phyloP scores from a whole-genome alignment of 2,797 vertebrate genomes.

The Nannoperca australis region DNA sequence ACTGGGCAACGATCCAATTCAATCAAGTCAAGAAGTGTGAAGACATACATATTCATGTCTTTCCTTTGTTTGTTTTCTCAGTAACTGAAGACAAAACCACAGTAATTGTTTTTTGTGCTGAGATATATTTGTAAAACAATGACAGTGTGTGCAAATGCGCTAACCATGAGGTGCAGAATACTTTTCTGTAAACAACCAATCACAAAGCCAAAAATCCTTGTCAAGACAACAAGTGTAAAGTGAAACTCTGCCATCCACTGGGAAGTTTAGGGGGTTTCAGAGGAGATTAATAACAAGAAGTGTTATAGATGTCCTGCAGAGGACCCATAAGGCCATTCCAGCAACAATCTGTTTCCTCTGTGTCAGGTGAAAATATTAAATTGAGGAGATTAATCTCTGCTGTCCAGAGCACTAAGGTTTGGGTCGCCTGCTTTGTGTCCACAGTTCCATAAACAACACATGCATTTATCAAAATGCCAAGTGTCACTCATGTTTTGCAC shows the following conservation, averaged over 20 bases:
- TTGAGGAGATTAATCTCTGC: slow-evolving; percentile 73
- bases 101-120: slow-evolving; percentile 57
- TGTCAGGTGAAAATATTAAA: slow-evolving; percentile 79
- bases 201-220: slow-evolving; percentile 48
- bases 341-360: slow-evolving; percentile 74
- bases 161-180: slow-evolving; percentile 31
- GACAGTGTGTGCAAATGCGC: slow-evolving; percentile 60
- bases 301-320: slow-evolving; percentile 70
- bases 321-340: slow-evolving; percentile 68
- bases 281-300: slow-evolving; percentile 76
- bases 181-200: slow-evolving; percentile 49
- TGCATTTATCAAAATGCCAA: slow-evolving; percentile 36
- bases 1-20: slow-evolving; percentile 67
- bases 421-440: slow-evolving; percentile 38
- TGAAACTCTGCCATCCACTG: slow-evolving; percentile 55
- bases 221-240: slow-evolving; percentile 52
- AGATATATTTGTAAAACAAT: slow-evolving; percentile 51
- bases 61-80: slow-evolving; percentile 57
- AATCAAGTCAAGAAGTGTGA: slow-evolving; percentile 67
- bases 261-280: slow-evolving; percentile 66
- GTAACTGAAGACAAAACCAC: slow-evolving; percentile 40
- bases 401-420: slow-evolving; percentile 56
- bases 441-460: slow-evolving; percentile 29
- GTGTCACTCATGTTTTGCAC: slow-evolving; percentile 24
- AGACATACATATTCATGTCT: slow-evolving; percentile 66